phyloP scores from a whole-genome alignment of 1,140 invertebrate genomes.

The Nephila pilipes region DNA sequence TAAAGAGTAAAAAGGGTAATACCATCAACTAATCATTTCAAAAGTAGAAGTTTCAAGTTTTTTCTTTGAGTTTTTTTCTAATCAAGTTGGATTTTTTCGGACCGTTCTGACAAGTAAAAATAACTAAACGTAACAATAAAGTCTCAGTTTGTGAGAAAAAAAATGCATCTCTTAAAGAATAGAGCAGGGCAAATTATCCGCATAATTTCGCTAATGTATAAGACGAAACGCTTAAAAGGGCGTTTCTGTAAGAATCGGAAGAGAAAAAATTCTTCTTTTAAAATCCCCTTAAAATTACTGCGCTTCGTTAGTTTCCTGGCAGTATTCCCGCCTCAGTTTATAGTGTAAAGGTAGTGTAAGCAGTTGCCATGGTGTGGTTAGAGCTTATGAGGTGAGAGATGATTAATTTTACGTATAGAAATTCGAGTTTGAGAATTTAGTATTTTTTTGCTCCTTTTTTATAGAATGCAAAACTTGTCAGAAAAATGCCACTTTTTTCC shows the following conservation, averaged over 20 bases:
- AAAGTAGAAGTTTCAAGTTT: slow-evolving; percentile 19
- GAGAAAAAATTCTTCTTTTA: slow-evolving; percentile 58
- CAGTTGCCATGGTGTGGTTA: slow-evolving; percentile 15
- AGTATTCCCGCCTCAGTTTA: slow-evolving; percentile 52
- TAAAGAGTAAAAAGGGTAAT: neutral
- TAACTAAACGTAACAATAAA: slow-evolving; percentile 41
- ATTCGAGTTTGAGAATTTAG: slow-evolving; percentile 4
- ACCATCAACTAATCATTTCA: slow-evolving; percentile 33
- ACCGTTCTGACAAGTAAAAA: neutral
- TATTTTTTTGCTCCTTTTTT: neutral
- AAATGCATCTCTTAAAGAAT: slow-evolving; percentile 8
- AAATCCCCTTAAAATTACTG: slow-evolving; percentile 71
- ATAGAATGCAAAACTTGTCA: neutral
- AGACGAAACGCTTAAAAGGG: slow-evolving; percentile 61
- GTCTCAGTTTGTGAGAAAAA: neutral
- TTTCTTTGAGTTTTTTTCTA: neutral
- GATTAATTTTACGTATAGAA: slow-evolving; percentile 66
- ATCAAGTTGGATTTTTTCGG: neutral
- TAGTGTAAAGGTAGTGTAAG: slow-evolving; percentile 53
- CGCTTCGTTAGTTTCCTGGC: slow-evolving; percentile 65
- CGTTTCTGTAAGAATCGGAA: slow-evolving; percentile 40
- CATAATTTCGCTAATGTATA: slow-evolving; percentile 67
- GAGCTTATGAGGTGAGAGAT: slow-evolving; percentile 18
- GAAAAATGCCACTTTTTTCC: slow-evolving; percentile 9
- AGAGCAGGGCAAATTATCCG: slow-evolving; percentile 58